phyloP scores from a whole-genome alignment of 2,113 vertebrate species.

The Melierax canorus region DNA sequence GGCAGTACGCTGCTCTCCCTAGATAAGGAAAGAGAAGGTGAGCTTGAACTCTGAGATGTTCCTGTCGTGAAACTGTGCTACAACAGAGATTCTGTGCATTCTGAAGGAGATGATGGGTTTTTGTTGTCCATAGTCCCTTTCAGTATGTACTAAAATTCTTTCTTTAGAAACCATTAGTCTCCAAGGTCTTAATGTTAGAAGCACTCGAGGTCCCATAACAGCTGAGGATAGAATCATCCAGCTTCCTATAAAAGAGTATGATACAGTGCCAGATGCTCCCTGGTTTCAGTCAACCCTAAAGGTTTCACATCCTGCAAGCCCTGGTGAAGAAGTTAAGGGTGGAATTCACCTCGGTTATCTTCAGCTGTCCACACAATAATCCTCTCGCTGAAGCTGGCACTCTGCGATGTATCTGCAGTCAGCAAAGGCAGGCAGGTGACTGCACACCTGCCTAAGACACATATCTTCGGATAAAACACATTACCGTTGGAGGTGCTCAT shows the following conservation, averaged over 20 bases:
- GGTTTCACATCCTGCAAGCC: neutral
- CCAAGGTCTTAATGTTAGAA: neutral
- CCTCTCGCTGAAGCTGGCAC: neutral
- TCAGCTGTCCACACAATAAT: neutral
- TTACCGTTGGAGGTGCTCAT: neutral
- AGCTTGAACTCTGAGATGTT: neutral
- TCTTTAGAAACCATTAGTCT: neutral
- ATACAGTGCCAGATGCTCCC: neutral
- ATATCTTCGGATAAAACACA: neutral
- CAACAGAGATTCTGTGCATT: neutral
- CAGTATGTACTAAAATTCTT: neutral
- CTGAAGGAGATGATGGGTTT: fast-evolving
- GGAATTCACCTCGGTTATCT: neutral
- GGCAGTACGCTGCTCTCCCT: neutral
- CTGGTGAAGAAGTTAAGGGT: neutral
- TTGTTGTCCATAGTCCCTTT: neutral
- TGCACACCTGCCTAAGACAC: neutral
- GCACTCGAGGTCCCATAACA: fast-evolving
- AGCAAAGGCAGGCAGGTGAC: neutral
- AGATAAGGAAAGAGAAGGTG: neutral
- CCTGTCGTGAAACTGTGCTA: neutral
- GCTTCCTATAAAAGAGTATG: neutral
- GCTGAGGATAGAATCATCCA: neutral
- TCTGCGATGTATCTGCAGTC: neutral
- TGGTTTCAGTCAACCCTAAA: neutral